These are phyloP conservation scores for Phenganax stokvisi DNA, from an alignment of 92 coral and sea anemone genomes.

Conservation along the genomic window DNA sequence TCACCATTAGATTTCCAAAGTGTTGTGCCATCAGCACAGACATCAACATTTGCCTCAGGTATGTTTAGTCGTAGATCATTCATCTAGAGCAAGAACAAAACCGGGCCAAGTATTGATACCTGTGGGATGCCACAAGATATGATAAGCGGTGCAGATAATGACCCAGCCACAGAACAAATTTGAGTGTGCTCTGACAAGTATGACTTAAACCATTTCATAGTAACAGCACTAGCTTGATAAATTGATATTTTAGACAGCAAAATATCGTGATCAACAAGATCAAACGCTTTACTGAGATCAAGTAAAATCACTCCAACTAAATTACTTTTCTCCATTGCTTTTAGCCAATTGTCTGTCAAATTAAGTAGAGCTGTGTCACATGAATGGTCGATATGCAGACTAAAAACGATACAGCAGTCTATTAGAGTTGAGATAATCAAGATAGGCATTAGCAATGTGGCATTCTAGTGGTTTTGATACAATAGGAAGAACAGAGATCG, in stretches of 20 bases:
- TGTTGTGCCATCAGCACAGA: constrained; percentile 25
- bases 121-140: constrained; percentile 9
- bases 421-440: constrained; percentile 21
- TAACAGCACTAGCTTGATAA: constrained; percentile 30
- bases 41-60: constrained; percentile 10
- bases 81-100: constrained; percentile 13
- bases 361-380: constrained; percentile 43
- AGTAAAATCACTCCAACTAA: constrained; percentile 42
- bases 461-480: constrained; percentile 46
- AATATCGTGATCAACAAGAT: constrained; percentile 42
- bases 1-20: constrained; percentile 5
- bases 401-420: constrained; percentile 37
- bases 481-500: constrained; percentile 43
- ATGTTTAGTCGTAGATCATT: neutral
- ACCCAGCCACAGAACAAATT: constrained; percentile 30
- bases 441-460: constrained; percentile 38
- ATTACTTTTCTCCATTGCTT: constrained; percentile 50
- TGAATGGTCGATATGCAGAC: constrained; percentile 45
- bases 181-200: constrained; percentile 35
- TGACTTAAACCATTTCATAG: constrained; percentile 46
- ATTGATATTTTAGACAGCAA: constrained; percentile 43
- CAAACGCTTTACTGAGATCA: constrained; percentile 50
- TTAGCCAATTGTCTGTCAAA: constrained; percentile 46
- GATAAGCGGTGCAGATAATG: constrained; percentile 34
- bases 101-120: constrained; percentile 6